Evolutionary conservation across 2,797 vertebrate species (phyloP).

Genomic region (Helostoma temminkii): DNA sequence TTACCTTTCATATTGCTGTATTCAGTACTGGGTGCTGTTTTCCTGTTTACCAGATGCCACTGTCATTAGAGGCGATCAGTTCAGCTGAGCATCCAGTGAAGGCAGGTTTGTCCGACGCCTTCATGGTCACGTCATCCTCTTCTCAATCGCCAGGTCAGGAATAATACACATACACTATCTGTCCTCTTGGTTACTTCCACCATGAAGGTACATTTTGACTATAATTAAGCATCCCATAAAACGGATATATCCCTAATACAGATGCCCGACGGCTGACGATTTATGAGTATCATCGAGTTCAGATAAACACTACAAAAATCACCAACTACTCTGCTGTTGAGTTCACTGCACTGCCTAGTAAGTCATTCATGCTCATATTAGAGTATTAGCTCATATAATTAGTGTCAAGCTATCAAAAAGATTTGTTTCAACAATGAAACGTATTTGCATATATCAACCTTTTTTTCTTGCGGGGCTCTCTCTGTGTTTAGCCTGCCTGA

Average conservation of each 20-base stretch:
- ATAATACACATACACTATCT: background rate
- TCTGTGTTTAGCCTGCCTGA: conserved; percentile 88
- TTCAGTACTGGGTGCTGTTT: background rate
- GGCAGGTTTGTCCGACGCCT: conserved; percentile 94
- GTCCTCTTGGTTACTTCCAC: background rate
- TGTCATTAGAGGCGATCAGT: conserved; percentile 87
- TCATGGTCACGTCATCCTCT: conserved; percentile 87
- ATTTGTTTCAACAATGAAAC: background rate
- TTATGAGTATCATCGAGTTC: conserved; percentile 94
- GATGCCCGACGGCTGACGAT: conserved; percentile 85
- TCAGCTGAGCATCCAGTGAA: conserved; percentile 92
- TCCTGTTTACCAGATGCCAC: conserved; percentile 85
- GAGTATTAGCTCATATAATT: too few species aligned
- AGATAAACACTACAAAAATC: conserved; percentile 88
- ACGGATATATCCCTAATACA: conserved; percentile 53
- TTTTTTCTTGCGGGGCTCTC: background rate
- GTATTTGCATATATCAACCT: background rate
- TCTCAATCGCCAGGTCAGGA: conserved; percentile 86
- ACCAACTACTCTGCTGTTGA: conserved; percentile 88
- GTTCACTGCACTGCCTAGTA: conserved; percentile 92
- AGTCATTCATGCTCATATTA: conserved; percentile 61
- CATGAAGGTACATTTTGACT: background rate
- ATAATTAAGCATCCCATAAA: background rate
- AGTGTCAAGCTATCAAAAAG: background rate
- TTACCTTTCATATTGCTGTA: background rate